Base-by-base conservation (phyloP, 2,113 vertebrate species). In the Ammodytes marinus region DNA sequence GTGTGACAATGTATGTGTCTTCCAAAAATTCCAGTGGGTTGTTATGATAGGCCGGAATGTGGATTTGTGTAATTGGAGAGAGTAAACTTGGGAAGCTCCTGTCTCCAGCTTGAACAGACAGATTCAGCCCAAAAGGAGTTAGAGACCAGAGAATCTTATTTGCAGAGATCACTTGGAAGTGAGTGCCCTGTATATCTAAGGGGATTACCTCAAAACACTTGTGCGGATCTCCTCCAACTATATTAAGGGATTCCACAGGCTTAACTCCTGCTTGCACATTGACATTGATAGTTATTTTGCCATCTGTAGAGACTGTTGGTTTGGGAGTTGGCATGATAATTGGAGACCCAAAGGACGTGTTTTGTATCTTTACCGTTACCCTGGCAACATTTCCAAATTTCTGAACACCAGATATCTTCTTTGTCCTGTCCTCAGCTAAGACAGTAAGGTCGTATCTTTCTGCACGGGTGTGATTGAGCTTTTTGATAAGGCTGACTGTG, bases 391-490 rank as follows among this genome's bases (percentile, higher is more conserved):
- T 99, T 12, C 97, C 97, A 89, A 96, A 97, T 47, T 96, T 96
- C 8, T 95, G 95, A 65, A 97, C 93, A 8, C 97, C 97, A 0
- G 86, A 95, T 79, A 98, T 97, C 87, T 97, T 99, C 79, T 96
- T 96, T 72, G 95, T 97, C 77, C 98, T 96, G 91, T 99, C 98
- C 80, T 99, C 96, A 7, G 98, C 98, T 92, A 98, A 91, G 68
- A 98, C 95, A 14, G 97, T 97, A 11, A 99, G 95, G 45, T 97
- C 96, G 0, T 98, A 96, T 42, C 86, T 94, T 10, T 94, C 94
- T 27, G 72, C 78, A 10, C 94, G 91, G 72, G 95, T 97, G 90
- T 95, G 92, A n/a, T 98, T 96, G 49, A 99, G 95, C 78, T 83
- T 96, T 14, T 95, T 94, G 5, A 94, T 86, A 4, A 98, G 93